These are phyloP conservation scores for Balearica regulorum DNA, from an alignment of 2,797 vertebrate species.

Conservation along the genomic window DNA sequence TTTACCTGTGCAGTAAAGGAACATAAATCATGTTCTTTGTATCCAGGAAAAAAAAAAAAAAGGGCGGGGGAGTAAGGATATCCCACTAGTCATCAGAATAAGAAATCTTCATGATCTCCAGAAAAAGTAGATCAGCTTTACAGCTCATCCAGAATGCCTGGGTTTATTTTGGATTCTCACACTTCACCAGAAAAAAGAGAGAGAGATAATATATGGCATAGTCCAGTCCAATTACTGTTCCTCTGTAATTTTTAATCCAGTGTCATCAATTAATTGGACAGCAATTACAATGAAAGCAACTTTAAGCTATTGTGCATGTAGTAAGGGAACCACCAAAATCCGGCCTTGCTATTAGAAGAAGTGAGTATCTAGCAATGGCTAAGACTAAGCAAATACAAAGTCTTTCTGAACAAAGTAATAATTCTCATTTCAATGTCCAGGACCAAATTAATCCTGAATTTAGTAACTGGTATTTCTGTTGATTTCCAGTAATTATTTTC, in stretches of 20 bases:
- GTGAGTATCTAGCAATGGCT: not conserved
- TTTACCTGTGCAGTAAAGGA: not conserved
- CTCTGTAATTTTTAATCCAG: conserved; percentile 12
- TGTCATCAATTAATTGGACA: conserved; percentile 18
- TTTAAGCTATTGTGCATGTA: not conserved
- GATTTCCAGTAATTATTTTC: not conserved
- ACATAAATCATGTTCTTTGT: not conserved
- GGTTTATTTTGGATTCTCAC: not conserved
- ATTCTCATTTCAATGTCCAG: not conserved
- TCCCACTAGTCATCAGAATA: not conserved
- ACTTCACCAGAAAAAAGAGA: not conserved
- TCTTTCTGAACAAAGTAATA: not conserved
- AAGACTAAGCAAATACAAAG: not conserved
- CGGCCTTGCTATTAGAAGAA: not conserved
- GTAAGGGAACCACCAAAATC: not conserved
- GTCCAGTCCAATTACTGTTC: conserved; percentile 6
- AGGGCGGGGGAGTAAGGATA: not conserved
- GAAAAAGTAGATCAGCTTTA: not conserved
- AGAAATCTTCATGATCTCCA: not conserved
- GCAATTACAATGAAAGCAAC: conserved; percentile 4
- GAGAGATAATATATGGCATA: not conserved
- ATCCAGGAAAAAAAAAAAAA: not conserved
- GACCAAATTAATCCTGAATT: not conserved
- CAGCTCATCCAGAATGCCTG: not conserved
- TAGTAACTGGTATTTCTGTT: not conserved